Percentiles rank a stretch among this genome's conserved stretches.
phyloP scores from a whole-genome alignment of 2,888 invertebrate species.

The Pristionchus maxplancki region DNA sequence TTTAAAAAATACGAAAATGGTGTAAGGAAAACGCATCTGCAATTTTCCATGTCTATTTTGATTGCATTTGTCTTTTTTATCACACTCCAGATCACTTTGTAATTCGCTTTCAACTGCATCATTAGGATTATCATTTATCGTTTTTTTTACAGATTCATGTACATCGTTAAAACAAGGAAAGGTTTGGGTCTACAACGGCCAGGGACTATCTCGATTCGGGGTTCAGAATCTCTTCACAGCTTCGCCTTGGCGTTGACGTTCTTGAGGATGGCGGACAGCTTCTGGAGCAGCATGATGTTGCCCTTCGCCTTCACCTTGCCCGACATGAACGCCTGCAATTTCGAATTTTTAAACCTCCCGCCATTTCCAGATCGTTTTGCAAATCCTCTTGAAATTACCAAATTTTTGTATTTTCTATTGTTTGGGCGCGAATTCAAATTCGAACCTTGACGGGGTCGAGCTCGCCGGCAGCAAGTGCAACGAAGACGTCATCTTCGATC shows the following conservation, averaged over 20 bases:
- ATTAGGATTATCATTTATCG: neutral
- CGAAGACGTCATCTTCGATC: constrained; percentile 88
- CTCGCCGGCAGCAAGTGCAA: constrained; percentile 83
- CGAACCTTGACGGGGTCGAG: constrained; percentile 75
- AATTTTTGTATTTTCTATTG: neutral
- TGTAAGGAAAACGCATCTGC: too few species aligned
- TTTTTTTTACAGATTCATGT: neutral
- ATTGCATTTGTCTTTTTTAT: too few species aligned
- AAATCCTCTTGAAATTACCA: neutral
- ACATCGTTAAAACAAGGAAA: neutral
- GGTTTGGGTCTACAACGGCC: neutral
- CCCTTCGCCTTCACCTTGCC: constrained; percentile 55
- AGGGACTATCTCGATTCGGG: neutral
- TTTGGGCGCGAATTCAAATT: neutral
- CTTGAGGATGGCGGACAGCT: constrained; percentile 52
- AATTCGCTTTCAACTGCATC: neutral
- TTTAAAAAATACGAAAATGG: too few species aligned
- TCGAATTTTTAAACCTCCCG: neutral
- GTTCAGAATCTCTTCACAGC: constrained; percentile 30
- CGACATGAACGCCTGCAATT: constrained; percentile 52
- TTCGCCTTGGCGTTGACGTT: constrained; percentile 50
- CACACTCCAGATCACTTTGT: too few species aligned
- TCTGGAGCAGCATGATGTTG: constrained; percentile 55
- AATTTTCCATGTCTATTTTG: too few species aligned
- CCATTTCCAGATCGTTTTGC: neutral